Evolutionary conservation across 1,140 invertebrate species (phyloP), one percentile per base, ranked within the genome.

Genomic region (Ylistrum balloti): DNA sequence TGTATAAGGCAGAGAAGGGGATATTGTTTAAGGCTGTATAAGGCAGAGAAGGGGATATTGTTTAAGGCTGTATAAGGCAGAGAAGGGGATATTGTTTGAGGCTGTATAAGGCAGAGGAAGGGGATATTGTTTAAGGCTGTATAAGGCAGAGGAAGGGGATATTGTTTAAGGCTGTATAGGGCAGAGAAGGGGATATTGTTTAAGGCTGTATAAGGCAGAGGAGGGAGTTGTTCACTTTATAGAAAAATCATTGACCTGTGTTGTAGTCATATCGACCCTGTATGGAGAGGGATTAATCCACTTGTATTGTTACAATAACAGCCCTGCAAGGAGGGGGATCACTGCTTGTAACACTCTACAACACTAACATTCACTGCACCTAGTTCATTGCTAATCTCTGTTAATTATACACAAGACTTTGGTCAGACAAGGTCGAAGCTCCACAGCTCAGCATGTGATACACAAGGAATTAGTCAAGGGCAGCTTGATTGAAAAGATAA

Each of bases 401-500:
- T 74, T 22, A 74, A 74, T 74, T 74, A 74, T 74, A 74, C 56
- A 74, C 56, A 74, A 74, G 56, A 17, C 56, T 11, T n/a, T 74
- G 56, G 56, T 74, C 56, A 74, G 56, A 74, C 56, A 74, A 74
- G 56, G n/a, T 17, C 22, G 56, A 28, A 17, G 56, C 56, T 74
- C 56, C 5, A 7, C 9, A 28, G 56, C 56, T 74, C 56, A 74
- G 56, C 56, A 74, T 74, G 56, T 74, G 56, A 74, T 74, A 74
- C 56, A 74, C 22, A 74, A 9, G 11, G 56, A n/a, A 74, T 74
- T 74, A 74, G 56, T 74, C 22, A 74, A 74, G 56, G 56, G 22
- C 56, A 28, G 22, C 56, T 74, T 74, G 56, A 74, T 74, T 74
- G 56, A 74, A 74, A 74, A 74, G 56, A 74, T 74, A 74, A 74